Percentiles rank a stretch among this genome's conserved stretches.
Evolutionary conservation across 2,888 invertebrate genomes (phyloP).

Genomic region (Pollenia labialis): DNA sequence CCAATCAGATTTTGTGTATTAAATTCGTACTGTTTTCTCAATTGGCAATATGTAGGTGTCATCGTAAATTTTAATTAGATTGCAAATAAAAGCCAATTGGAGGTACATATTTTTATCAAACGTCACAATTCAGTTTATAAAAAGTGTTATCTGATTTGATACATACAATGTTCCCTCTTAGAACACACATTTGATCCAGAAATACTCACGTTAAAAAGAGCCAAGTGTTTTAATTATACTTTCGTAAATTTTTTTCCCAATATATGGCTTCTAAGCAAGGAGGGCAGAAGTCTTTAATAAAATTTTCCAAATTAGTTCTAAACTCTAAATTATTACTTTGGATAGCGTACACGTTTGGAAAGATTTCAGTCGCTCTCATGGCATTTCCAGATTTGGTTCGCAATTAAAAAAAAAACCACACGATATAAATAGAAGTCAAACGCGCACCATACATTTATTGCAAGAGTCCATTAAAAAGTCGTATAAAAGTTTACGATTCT

Average conservation of each 20-base stretch:
- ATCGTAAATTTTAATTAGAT: slow-evolving; percentile 20
- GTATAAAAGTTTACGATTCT: slow-evolving; percentile 83
- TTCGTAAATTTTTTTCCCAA: slow-evolving; percentile 12
- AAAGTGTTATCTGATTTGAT: slow-evolving; percentile 1
- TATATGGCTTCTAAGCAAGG: neutral
- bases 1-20: slow-evolving; percentile 57
- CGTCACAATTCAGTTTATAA: slow-evolving; percentile 3
- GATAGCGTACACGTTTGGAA: slow-evolving; percentile 34
- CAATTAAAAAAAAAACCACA: slow-evolving; percentile 19
- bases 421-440: slow-evolving; percentile 39
- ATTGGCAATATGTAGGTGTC: slow-evolving; percentile 40
- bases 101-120: neutral
- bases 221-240: neutral
- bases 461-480: slow-evolving; percentile 84
- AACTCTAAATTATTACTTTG: slow-evolving; percentile 59
- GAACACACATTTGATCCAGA: neutral
- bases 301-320: slow-evolving; percentile 57
- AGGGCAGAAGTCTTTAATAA: neutral
- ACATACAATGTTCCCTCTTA: neutral
- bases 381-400: neutral
- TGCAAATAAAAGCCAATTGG: slow-evolving; percentile 45
- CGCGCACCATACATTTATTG: slow-evolving; percentile 77
- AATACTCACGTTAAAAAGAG: neutral
- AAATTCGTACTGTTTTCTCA: neutral
- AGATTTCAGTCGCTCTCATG: slow-evolving; percentile 36